These are phyloP conservation scores for Orchesella cincta DNA, from an alignment of 1,140 invertebrate species.

Conservation along the genomic window DNA sequence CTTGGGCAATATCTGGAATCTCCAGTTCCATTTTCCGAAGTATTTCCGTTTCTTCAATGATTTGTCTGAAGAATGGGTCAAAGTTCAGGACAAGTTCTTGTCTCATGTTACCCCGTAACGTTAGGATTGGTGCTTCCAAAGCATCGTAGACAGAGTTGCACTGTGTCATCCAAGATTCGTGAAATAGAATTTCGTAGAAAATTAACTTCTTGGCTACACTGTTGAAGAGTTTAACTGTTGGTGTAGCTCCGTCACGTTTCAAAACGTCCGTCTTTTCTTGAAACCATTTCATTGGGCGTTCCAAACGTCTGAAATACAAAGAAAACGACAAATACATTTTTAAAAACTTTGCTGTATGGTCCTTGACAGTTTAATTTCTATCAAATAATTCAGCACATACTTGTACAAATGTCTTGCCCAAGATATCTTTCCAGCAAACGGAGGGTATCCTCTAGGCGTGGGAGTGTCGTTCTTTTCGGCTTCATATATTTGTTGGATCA, in stretches of 20 bases:
- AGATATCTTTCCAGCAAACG: constrained; percentile 48
- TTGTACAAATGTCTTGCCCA: constrained; percentile 48
- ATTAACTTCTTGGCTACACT: constrained; percentile 43
- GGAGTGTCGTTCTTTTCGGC: constrained; percentile 49
- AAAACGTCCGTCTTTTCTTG: constrained; percentile 45
- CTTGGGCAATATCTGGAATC: constrained; percentile 51
- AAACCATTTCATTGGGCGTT: constrained; percentile 47
- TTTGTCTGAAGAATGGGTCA: constrained; percentile 68
- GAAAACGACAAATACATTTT: not conserved
- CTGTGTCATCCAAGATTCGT: constrained; percentile 45
- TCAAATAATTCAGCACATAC: constrained; percentile 31
- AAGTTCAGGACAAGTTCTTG: constrained; percentile 66
- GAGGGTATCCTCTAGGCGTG: constrained; percentile 45
- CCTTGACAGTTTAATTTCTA: too few species aligned
- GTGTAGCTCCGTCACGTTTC: constrained; percentile 40
- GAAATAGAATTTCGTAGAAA: constrained; percentile 48
- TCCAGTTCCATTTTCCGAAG: constrained; percentile 67
- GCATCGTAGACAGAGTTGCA: constrained; percentile 42
- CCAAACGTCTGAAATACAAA: constrained; percentile 39
- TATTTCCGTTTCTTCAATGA: constrained; percentile 71
- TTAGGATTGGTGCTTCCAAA: constrained; percentile 45
- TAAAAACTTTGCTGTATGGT: too few species aligned
- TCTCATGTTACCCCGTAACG: constrained; percentile 40
- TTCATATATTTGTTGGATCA: constrained; percentile 44
- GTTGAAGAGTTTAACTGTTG: constrained; percentile 46